Conservation (phyloP, 92 coral and sea anemone genomes). For the Nematostella vectensis region DNA sequence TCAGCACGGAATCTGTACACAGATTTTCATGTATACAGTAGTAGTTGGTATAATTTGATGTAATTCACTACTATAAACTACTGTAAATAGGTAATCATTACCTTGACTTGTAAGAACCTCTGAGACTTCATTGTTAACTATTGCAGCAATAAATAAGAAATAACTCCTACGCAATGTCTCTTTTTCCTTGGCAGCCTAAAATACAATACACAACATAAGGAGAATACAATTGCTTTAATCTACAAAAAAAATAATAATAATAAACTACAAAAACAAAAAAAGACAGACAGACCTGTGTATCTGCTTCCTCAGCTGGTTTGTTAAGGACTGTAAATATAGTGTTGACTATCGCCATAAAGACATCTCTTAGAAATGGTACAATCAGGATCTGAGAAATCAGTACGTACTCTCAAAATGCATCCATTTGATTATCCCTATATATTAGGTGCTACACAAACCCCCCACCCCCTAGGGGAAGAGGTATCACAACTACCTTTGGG, state of each 20-base stretch:
- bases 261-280: too few relatives aligned
- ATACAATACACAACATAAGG: neutral
- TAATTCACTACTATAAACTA: too few relatives aligned
- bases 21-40: too few relatives aligned
- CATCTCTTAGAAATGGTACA: constrained; percentile 79
- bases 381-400: constrained; percentile 51
- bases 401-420: too few relatives aligned
- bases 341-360: constrained; percentile 93
- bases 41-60: too few relatives aligned
- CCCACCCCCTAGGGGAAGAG: too few relatives aligned
- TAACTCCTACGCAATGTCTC: constrained; percentile 81
- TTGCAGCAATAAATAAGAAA: constrained; percentile 78
- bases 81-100: too few relatives aligned
- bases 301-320: constrained; percentile 66
- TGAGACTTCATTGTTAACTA: constrained; percentile 77
- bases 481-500: too few relatives aligned
- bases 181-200: constrained; percentile 81
- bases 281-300: constrained; percentile 55
- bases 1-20: too few relatives aligned
- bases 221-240: neutral
- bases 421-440: too few relatives aligned
- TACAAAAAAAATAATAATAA: too few relatives aligned
- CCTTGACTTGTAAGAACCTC: constrained; percentile 83
- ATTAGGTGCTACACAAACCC: too few relatives aligned
- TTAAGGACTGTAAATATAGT: constrained; percentile 78